Conservation (phyloP, 2,113 vertebrate genomes). For the Dolichotis patagonum region DNA sequence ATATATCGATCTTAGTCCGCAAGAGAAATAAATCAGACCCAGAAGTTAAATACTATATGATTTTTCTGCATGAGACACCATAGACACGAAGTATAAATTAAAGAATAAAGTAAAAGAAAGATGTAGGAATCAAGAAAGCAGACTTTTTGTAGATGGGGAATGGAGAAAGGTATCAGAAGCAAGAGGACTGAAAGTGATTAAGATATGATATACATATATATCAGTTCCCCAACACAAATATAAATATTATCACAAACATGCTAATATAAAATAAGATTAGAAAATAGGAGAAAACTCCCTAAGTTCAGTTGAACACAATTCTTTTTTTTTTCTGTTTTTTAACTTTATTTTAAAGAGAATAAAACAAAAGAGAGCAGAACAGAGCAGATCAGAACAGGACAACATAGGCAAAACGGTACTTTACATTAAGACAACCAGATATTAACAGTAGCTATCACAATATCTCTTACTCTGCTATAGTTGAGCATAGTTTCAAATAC, state of each 20-base stretch:
- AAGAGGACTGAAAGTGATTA: not conserved
- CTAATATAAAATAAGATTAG: not conserved
- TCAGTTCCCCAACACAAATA: not conserved
- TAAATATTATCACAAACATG: not conserved
- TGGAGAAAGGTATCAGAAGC: not conserved
- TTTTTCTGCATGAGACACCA: not conserved
- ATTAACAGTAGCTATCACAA: too few species aligned
- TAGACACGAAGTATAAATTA: not conserved
- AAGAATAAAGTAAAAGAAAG: not conserved
- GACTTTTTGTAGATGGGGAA: not conserved
- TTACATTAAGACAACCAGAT: too few species aligned
- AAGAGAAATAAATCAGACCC: not conserved
- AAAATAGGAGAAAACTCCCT: not conserved
- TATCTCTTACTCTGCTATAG: too few species aligned
- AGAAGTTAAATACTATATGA: not conserved
- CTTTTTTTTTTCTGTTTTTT: too few species aligned
- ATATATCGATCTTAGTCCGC: not conserved
- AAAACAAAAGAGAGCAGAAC: too few species aligned
- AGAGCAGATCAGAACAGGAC: too few species aligned
- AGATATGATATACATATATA: not conserved
- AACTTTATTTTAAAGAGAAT: too few species aligned
- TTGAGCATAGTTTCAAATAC: too few species aligned
- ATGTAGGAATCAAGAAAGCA: not conserved
- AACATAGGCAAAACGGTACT: too few species aligned
- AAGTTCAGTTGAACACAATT: too few species aligned